phyloP scores from a whole-genome alignment of 2,797 vertebrate species.

The Sebastes melanostomus region DNA sequence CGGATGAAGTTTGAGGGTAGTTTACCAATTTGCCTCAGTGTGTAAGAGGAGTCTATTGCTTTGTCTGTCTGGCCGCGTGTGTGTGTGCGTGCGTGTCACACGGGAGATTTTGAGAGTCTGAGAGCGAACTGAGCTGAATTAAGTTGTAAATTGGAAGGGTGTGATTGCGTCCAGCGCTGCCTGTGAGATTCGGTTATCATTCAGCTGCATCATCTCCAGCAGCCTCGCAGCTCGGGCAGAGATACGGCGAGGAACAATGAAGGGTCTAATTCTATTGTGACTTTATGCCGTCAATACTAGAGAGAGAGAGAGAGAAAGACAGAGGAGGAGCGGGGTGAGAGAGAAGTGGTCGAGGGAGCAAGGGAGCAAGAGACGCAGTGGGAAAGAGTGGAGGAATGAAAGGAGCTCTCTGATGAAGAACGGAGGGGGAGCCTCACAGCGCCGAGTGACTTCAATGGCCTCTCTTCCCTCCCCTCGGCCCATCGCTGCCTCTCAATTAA shows the following conservation, averaged over 20 bases:
- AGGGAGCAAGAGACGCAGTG: not conserved
- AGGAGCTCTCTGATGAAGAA: slow-evolving; percentile 27
- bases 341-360: not conserved
- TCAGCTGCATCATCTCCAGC: slow-evolving; percentile 41
- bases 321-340: not conserved
- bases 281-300: not conserved
- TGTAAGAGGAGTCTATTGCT: not conserved
- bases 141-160: slow-evolving; percentile 61
- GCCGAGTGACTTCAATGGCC: slow-evolving; percentile 58
- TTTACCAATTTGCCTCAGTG: slow-evolving; percentile 35
- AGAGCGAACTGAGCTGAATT: slow-evolving; percentile 52
- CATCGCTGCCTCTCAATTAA: slow-evolving; percentile 74
- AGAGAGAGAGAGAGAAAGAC: not conserved
- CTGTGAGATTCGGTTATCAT: slow-evolving; percentile 48
- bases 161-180: slow-evolving; percentile 35
- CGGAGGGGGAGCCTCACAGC: slow-evolving; percentile 5
- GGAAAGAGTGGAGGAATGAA: slow-evolving; percentile 11
- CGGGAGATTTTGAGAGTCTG: slow-evolving; percentile 16
- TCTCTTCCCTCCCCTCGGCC: slow-evolving; percentile 52
- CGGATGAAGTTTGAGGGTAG: slow-evolving; percentile 34
- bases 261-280: slow-evolving; percentile 30
- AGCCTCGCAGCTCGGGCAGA: not conserved
- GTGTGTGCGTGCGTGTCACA: not conserved
- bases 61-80: not conserved
- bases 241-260: slow-evolving; percentile 13